Percentiles rank a stretch among this genome's conserved stretches.
phyloP scores from a whole-genome alignment of 2,888 invertebrate species.

The Serrognathus titanus region DNA sequence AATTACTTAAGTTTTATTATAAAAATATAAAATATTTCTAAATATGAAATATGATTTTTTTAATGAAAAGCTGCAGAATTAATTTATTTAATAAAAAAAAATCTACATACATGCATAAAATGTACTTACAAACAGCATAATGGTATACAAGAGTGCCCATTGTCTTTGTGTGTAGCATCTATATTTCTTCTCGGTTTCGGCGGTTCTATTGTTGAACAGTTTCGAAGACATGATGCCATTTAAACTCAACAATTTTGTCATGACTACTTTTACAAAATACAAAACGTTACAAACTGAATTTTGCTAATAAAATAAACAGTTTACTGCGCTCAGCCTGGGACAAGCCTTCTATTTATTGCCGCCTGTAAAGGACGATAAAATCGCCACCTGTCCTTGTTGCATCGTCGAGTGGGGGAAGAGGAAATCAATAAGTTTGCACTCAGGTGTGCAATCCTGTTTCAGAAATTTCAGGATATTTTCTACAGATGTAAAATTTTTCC shows the following conservation, averaged over 20 bases:
- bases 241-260: neutral
- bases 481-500: no score
- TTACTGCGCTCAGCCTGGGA: neutral
- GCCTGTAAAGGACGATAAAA: neutral
- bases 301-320: neutral
- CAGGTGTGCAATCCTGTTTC: slow-evolving; percentile 3
- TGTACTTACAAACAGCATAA: slow-evolving; percentile 36
- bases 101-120: neutral
- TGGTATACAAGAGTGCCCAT: slow-evolving; percentile 33
- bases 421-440: slow-evolving; percentile 10
- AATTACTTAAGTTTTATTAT: no score
- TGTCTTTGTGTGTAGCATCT: slow-evolving; percentile 26
- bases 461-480: no score
- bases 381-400: neutral
- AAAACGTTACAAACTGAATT: neutral
- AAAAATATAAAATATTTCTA: no score
- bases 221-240: neutral
- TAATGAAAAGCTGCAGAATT: no score
- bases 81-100: no score
- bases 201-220: neutral
- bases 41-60: no score
- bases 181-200: neutral
- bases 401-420: neutral
- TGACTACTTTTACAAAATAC: neutral
- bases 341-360: neutral